Conservation (phyloP, 2,888 invertebrate species). For the Ischnus inquisitorius region DNA sequence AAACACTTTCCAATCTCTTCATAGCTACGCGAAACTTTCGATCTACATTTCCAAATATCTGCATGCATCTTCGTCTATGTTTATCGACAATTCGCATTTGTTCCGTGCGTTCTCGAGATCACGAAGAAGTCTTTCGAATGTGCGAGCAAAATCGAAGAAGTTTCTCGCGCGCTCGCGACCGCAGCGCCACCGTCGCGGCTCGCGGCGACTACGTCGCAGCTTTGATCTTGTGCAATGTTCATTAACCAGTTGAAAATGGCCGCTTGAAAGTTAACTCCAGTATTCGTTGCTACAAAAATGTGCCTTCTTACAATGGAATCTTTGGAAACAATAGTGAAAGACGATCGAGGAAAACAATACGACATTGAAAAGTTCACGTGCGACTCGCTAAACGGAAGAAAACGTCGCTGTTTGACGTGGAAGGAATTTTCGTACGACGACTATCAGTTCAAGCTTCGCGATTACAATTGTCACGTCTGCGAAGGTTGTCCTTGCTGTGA, state of each 20-base stretch:
- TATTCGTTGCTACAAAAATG: slow-evolving; percentile 74
- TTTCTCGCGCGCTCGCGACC: neutral
- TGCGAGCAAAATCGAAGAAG: slow-evolving; percentile 26
- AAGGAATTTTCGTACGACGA: slow-evolving; percentile 68
- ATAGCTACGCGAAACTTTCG: neutral
- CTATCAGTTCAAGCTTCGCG: slow-evolving; percentile 61
- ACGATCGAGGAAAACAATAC: slow-evolving; percentile 68
- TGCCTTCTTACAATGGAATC: slow-evolving; percentile 79
- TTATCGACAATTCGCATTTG: neutral
- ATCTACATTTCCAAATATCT: neutral
- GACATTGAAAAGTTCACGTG: slow-evolving; percentile 60
- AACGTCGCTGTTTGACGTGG: slow-evolving; percentile 60
- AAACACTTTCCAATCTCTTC: neutral
- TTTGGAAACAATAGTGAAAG: slow-evolving; percentile 72
- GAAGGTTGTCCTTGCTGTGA: slow-evolving; percentile 77
- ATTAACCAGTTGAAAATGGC: slow-evolving; percentile 80
- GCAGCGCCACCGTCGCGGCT: slow-evolving; percentile 45
- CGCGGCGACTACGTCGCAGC: slow-evolving; percentile 6
- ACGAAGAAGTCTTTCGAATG: slow-evolving; percentile 36
- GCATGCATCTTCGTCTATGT: neutral
- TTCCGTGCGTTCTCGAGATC: neutral
- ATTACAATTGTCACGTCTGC: slow-evolving; percentile 75
- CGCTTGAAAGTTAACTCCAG: slow-evolving; percentile 76
- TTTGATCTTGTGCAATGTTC: slow-evolving; percentile 46
- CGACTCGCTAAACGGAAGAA: slow-evolving; percentile 58